phyloP scores from a whole-genome alignment of 2,113 vertebrate genomes.

The Psittacula cyanocephala region DNA sequence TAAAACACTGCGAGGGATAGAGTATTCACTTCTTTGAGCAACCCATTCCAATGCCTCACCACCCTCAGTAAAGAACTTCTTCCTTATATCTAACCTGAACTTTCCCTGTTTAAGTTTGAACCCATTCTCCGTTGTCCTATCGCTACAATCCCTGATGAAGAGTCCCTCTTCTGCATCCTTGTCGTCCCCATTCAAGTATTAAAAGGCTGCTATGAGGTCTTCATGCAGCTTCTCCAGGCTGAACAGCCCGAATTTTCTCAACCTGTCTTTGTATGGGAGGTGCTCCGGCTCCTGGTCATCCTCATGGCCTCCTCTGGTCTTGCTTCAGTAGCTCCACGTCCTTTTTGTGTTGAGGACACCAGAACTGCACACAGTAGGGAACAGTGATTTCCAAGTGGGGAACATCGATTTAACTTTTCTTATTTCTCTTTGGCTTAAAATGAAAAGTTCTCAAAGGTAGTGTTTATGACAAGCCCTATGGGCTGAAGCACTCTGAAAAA shows the following conservation, averaged over 20 bases:
- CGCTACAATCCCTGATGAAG: neutral
- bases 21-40: neutral
- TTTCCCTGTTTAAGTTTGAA: neutral
- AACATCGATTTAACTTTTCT: constrained; percentile 36
- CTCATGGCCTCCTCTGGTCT: neutral
- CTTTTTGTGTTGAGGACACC: neutral
- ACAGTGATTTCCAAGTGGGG: neutral
- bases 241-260: neutral
- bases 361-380: neutral
- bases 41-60: neutral
- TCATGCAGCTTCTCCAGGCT: neutral
- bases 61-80: neutral
- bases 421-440: constrained; percentile 17
- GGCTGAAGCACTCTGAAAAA: neutral
- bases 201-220: neutral
- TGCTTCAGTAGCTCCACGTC: neutral
- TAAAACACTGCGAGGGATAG: neutral
- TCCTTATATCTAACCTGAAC: neutral
- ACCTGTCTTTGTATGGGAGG: neutral
- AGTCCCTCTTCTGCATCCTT: neutral
- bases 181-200: neutral
- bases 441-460: constrained; percentile 9
- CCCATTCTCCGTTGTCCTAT: neutral
- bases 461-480: constrained; percentile 27
- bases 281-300: neutral